Evolutionary conservation across 1,140 invertebrate genomes (phyloP).

Genomic region (Eupeodes corollae): DNA sequence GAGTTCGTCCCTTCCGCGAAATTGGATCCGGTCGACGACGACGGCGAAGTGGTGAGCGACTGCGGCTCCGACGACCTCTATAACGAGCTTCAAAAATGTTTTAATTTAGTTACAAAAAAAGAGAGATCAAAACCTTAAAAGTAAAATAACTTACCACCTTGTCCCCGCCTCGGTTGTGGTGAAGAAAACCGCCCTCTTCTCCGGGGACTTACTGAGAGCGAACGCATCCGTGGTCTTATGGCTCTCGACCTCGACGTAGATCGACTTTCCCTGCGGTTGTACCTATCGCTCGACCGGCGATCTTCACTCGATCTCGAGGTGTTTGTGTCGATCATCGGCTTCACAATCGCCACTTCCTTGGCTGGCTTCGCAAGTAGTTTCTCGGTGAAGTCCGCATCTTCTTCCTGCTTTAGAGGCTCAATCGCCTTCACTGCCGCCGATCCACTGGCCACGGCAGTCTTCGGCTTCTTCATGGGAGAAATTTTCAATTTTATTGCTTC

Average conservation of each 20-base stretch:
- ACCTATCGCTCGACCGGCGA: constrained; percentile 2
- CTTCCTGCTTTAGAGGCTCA: background rate
- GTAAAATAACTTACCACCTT: background rate
- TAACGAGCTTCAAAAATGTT: no score
- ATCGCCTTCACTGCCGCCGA: background rate
- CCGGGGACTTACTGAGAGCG: constrained; percentile 6
- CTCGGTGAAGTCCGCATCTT: constrained; percentile 4
- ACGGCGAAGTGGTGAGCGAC: constrained; percentile 5
- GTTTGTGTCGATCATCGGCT: constrained; percentile 25
- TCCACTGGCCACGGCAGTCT: constrained; percentile 12
- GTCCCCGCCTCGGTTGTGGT: background rate
- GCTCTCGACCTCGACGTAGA: background rate
- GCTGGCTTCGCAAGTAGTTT: constrained; percentile 10
- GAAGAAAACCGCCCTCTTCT: background rate
- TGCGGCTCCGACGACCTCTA: constrained; percentile 5
- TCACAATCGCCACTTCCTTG: constrained; percentile 31
- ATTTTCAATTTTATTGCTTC: constrained; percentile 31
- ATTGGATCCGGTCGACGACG: background rate
- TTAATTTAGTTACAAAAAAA: no score
- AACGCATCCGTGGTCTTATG: constrained; percentile 11
- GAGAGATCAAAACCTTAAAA: no score
- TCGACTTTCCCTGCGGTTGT: background rate
- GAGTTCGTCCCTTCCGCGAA: background rate
- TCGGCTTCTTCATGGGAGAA: constrained; percentile 24
- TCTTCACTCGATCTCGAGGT: constrained; percentile 7